Evolutionary conservation across 2,797 vertebrate genomes (phyloP).

Genomic region (Perodicticus potto): DNA sequence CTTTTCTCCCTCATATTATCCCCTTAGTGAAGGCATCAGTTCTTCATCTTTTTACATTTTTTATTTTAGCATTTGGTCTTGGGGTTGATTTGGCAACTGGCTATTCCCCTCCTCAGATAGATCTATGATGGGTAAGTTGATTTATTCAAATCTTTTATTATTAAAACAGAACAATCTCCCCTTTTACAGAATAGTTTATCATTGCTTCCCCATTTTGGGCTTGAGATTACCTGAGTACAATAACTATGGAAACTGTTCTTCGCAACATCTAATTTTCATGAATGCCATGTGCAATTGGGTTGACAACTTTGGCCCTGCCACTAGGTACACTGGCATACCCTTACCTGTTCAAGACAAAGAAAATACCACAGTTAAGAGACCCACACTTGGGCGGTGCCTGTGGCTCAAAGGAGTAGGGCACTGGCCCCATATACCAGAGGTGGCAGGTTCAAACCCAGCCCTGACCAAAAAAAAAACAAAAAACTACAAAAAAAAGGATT

Average conservation of each 20-base stretch:
- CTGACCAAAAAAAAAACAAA: too few relatives aligned
- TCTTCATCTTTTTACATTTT: constrained; percentile 50
- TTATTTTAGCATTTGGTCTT: constrained; percentile 63
- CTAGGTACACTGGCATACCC: background rate
- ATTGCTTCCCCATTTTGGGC: background rate
- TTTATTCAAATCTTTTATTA: constrained; percentile 35
- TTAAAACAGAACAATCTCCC: constrained; percentile 10
- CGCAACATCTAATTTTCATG: background rate
- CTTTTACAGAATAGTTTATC: constrained; percentile 19
- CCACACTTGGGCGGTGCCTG: background rate
- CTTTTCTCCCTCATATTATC: background rate
- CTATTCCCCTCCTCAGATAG: constrained; percentile 43
- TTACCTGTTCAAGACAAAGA: constrained; percentile 41
- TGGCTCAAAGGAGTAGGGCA: too few relatives aligned
- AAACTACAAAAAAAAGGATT: too few relatives aligned
- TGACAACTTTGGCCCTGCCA: constrained; percentile 14
- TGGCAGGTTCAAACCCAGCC: too few relatives aligned
- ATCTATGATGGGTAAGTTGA: background rate
- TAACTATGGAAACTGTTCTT: background rate
- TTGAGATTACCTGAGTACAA: constrained; percentile 15
- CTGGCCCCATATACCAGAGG: too few relatives aligned
- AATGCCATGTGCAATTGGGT: background rate
- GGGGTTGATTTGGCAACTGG: constrained; percentile 3
- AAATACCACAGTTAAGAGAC: constrained; percentile 45
- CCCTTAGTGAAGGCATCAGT: background rate